phyloP scores from a whole-genome alignment of 2,113 vertebrate genomes.

The zebrafish (Danio rerio) region DNA sequence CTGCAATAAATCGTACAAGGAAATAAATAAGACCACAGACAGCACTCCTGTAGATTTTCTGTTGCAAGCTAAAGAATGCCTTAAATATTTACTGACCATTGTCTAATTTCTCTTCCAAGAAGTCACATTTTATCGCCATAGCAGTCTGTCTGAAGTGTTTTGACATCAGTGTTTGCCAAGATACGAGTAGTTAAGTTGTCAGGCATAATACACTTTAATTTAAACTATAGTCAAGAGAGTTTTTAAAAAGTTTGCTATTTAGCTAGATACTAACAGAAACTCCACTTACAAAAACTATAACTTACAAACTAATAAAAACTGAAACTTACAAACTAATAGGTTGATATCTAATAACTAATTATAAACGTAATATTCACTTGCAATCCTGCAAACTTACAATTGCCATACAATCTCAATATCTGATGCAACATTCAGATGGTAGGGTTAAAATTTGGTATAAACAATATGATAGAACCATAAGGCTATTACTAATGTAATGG shows the following conservation, averaged over 20 bases:
- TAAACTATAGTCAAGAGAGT: background rate
- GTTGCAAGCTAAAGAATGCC: background rate
- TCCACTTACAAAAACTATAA: background rate
- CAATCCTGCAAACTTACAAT: too few species aligned
- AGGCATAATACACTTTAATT: background rate
- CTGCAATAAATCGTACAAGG: conserved; percentile 30
- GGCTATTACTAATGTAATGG: too few species aligned
- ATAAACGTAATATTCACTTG: too few species aligned
- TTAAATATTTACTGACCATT: conserved; percentile 24
- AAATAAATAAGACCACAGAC: background rate
- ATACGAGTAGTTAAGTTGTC: background rate
- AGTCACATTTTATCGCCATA: background rate
- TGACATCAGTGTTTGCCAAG: conserved; percentile 5
- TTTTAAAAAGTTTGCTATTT: background rate
- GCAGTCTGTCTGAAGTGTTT: background rate
- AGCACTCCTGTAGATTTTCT: background rate
- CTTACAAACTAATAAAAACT: too few species aligned
- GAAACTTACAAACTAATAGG: too few species aligned
- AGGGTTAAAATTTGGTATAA: too few species aligned
- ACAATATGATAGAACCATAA: too few species aligned
- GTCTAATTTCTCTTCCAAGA: background rate
- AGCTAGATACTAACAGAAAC: background rate
- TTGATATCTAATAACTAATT: too few species aligned
- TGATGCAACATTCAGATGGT: too few species aligned
- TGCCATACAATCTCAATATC: too few species aligned